Conservation (phyloP, 2,888 invertebrate species). For the Xanthia togata region DNA sequence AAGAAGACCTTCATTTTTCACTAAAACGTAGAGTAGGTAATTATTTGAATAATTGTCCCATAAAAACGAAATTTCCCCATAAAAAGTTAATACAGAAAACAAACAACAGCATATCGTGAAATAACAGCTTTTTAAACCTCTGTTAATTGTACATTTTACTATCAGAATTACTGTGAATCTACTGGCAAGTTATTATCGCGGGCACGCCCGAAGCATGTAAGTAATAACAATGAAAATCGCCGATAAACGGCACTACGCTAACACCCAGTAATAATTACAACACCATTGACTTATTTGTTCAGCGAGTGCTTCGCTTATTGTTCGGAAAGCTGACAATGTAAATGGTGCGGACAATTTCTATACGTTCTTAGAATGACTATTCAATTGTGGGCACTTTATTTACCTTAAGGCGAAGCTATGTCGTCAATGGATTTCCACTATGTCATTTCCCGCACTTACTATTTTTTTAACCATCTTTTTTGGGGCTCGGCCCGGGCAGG, state of each 20-base stretch:
- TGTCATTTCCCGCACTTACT: conserved; percentile 88
- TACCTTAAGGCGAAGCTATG: conserved; percentile 78
- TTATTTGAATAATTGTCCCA: neutral
- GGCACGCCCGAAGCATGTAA: conserved; percentile 72
- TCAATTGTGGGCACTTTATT: conserved; percentile 87
- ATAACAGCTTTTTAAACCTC: conserved; percentile 63
- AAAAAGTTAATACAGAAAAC: conserved; percentile 45
- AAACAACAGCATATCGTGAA: conserved; percentile 39
- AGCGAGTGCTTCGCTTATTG: conserved; percentile 74
- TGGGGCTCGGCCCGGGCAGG: conserved; percentile 78
- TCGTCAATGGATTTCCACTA: conserved; percentile 82
- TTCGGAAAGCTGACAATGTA: conserved; percentile 78
- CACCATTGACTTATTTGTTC: conserved; percentile 79
- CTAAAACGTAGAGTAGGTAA: neutral
- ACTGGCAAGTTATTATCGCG: conserved; percentile 72
- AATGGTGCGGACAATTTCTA: conserved; percentile 62
- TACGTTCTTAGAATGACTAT: conserved; percentile 82
- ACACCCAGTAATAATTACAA: conserved; percentile 77
- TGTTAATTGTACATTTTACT: conserved; percentile 67
- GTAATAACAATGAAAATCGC: conserved; percentile 77
- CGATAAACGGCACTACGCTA: conserved; percentile 75
- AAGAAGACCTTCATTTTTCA: neutral
- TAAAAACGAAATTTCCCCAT: neutral
- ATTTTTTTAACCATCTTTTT: conserved; percentile 84
- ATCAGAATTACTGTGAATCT: conserved; percentile 69